Base-by-base conservation (phyloP, 1,140 invertebrate genomes). In the Bombus difficillimus region DNA sequence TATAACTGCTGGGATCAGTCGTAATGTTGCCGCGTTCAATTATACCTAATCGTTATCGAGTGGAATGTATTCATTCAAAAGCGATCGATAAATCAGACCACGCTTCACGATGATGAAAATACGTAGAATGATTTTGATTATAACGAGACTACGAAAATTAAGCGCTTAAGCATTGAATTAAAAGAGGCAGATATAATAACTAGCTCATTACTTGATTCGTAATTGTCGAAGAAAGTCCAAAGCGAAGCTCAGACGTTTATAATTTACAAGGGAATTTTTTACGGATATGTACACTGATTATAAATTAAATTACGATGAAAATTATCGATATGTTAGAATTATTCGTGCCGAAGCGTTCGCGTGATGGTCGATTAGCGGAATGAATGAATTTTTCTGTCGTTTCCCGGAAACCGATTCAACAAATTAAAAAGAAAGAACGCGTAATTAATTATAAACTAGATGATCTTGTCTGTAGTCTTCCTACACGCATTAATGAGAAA, bases 21-120 rank as follows among this genome's bases (percentile, higher is more conserved):
- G 37, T 8, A 69, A 53, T 34, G 25, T 22, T 22, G 18, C 34
- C 10, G 10, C n/a, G 28, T 32, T 18, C 71, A 13, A 8, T 43
- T 73, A n/a, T 34, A 47, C 68, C 25, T 47, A 79, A 68, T 68
- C 41, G 39, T 68, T 79, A 79, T 68, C 41, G 3, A 34, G 4
- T 15, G 71, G 18, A 28, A 39, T 8, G 15, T 32, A 25, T 43
- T 4, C 22, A 10, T 73, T 22, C 8, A 32, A 9, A 9, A 18
- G 4, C 9, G 22, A 57, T 39, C 28, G 43, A 72, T 32, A 13
- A 72, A 10, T 37, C 22, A 28, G 37, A 72, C 57, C 37, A 59
- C 18, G 6, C 10, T 32, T 22, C 15, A 15, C 15, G 28, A 41
- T 32, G 2, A 13, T 22, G 34, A 25, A 59, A 9, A 39, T 53